These are phyloP conservation scores for Dallia pectoralis DNA, from an alignment of 2,797 vertebrate species.

Conservation along the genomic window DNA sequence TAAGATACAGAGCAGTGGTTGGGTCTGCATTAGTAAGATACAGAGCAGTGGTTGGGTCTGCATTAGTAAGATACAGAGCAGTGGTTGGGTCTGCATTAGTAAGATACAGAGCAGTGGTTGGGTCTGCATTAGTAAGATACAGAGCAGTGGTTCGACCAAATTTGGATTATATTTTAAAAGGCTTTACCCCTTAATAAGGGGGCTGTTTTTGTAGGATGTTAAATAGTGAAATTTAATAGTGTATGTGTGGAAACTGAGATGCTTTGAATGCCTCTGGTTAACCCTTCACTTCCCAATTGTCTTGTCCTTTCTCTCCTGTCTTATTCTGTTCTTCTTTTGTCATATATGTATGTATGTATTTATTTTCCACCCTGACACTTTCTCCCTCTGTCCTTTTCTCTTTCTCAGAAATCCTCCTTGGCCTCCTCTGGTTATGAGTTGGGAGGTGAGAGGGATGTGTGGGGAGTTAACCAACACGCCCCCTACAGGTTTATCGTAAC, in stretches of 20 bases:
- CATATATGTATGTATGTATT: neutral
- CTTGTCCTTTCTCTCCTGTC: too few species aligned
- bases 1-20: neutral
- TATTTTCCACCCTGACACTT: neutral
- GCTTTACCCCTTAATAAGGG: neutral
- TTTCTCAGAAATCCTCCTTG: neutral
- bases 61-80: neutral
- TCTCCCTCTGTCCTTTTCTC: neutral
- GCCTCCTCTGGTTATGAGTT: neutral
- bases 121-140: too few species aligned
- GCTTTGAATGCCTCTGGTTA: too few species aligned
- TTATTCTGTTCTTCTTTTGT: neutral
- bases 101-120: neutral
- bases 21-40: neutral
- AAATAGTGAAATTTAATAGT: too few species aligned
- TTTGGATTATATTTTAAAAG: neutral
- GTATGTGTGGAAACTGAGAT: too few species aligned
- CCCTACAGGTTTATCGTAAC: neutral
- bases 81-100: neutral
- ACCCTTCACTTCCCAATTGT: too few species aligned
- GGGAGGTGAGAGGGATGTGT: neutral
- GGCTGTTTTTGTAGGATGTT: too few species aligned
- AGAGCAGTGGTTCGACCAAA: neutral
- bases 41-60: neutral
- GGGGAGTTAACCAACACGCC: neutral